Percentiles rank a stretch among this genome's conserved stretches.
These are phyloP conservation scores for Esox niger DNA, from an alignment of 2,113 vertebrate genomes.

Conservation along the genomic window DNA sequence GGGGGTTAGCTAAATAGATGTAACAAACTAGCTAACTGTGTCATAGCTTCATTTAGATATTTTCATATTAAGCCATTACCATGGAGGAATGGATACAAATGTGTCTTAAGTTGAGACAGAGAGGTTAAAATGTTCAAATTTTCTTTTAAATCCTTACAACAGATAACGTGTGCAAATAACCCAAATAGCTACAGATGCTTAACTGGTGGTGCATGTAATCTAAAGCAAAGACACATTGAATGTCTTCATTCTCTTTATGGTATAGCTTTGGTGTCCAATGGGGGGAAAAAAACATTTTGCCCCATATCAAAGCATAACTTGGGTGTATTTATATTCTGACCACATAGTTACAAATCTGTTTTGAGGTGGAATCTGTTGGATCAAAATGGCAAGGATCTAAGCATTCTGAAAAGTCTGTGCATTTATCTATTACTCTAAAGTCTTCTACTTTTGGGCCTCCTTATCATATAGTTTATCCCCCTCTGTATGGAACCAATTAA, in stretches of 20 bases:
- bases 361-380: conserved; percentile 34
- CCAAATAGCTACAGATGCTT: neutral
- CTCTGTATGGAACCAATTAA: conserved; percentile 2
- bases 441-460: conserved; percentile 17
- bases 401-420: conserved; percentile 28
- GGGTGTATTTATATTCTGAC: conserved; percentile 16
- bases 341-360: conserved; percentile 23
- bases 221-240: neutral
- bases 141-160: neutral
- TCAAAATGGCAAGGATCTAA: conserved; percentile 42
- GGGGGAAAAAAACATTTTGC: neutral
- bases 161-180: neutral
- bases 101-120: neutral
- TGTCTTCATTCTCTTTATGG: neutral
- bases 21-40: neutral
- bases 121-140: neutral
- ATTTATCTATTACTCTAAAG: conserved; percentile 32
- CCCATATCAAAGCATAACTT: neutral
- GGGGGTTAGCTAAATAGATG: neutral
- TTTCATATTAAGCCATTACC: neutral
- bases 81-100: neutral
- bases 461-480: conserved; percentile 4
- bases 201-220: neutral
- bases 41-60: neutral
- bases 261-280: no score